Percentiles rank a stretch among this genome's conserved stretches.
Conservation (phyloP, 2,888 invertebrate species). For the Drosophila engyochracea region DNA sequence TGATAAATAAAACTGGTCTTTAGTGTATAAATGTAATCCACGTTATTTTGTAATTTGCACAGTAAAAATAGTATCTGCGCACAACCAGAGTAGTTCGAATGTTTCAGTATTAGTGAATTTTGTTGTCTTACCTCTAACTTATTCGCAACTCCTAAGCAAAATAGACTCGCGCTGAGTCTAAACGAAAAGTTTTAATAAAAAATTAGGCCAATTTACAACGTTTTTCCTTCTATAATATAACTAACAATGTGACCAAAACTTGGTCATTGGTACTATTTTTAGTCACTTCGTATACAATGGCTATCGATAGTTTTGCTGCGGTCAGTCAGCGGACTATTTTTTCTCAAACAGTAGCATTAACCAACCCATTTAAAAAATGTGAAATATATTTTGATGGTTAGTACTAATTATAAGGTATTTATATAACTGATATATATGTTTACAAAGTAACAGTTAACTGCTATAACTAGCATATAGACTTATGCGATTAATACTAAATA, state of each 20-base stretch:
- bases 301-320: constrained; percentile 21
- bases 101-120: background rate
- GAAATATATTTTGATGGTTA: background rate
- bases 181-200: constrained; percentile 26
- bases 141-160: constrained; percentile 3
- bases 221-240: constrained; percentile 35
- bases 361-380: background rate
- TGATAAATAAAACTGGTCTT: background rate
- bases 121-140: constrained; percentile 22
- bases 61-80: background rate
- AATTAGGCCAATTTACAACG: constrained; percentile 46
- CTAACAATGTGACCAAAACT: constrained; percentile 26
- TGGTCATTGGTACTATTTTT: background rate
- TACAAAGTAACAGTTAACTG: background rate
- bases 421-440: background rate
- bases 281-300: background rate
- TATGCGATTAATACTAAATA: background rate
- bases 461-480: background rate
- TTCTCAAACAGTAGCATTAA: background rate
- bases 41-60: background rate
- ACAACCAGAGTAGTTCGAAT: background rate
- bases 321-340: background rate
- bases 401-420: background rate
- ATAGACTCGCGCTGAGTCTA: constrained; percentile 9
- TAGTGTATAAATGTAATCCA: background rate